A percentile compares a stretch with the other conserved stretches of the same genome.
Conservation (phyloP, 2,797 vertebrate species). For the Sebastes taczanowskii region DNA sequence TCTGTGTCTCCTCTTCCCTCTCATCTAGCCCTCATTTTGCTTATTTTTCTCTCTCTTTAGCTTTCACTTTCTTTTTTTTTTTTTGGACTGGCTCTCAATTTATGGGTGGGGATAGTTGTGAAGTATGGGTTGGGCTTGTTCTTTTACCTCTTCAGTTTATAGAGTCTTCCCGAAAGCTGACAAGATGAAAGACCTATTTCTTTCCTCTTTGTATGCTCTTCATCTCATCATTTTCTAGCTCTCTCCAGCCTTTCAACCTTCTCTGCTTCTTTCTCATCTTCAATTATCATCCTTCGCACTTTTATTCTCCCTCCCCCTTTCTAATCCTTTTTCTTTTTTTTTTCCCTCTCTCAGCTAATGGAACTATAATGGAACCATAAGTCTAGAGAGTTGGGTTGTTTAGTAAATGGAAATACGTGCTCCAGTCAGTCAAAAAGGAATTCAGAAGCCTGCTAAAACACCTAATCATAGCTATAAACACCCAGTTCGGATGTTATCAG, state of each 20-base stretch:
- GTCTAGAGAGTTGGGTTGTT: conserved; percentile 46
- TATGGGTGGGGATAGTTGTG: conserved; percentile 21
- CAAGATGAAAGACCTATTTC: conserved; percentile 67
- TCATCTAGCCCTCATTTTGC: not conserved
- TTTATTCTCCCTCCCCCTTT: conserved; percentile 9
- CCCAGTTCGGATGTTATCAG: not conserved
- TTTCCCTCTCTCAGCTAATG: conserved; percentile 44
- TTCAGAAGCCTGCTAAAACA: conserved; percentile 13
- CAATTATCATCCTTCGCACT: conserved; percentile 55
- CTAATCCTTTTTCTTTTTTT: not conserved
- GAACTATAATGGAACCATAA: conserved; percentile 56
- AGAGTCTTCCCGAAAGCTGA: conserved; percentile 58
- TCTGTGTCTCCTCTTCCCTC: not conserved
- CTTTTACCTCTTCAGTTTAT: conserved; percentile 42
- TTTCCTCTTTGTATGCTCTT: conserved; percentile 22
- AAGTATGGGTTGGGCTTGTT: conserved; percentile 28
- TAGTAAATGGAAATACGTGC: conserved; percentile 40
- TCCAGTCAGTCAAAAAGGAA: conserved; percentile 33
- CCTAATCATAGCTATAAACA: not conserved
- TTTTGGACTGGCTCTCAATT: not conserved
- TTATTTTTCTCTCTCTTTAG: not conserved
- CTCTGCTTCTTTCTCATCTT: conserved; percentile 53
- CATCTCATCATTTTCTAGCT: conserved; percentile 53
- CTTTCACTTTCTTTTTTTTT: not conserved
- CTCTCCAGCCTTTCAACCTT: conserved; percentile 47